phyloP scores from a whole-genome alignment of 2,888 invertebrate genomes.

The Kryphioiulus occultus region DNA sequence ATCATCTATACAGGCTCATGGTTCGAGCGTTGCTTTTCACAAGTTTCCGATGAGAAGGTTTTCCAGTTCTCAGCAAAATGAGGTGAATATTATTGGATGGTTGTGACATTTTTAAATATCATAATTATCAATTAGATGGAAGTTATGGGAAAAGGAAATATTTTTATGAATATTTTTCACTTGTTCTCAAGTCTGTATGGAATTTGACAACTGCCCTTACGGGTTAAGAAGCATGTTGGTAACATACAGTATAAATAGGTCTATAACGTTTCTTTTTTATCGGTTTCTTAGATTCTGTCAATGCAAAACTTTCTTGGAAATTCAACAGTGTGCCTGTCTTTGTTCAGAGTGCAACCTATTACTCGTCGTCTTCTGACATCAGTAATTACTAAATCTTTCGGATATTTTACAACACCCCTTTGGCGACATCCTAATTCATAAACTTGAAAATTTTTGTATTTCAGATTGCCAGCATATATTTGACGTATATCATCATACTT shows the following conservation, averaged over 20 bases:
- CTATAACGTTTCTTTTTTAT: background rate
- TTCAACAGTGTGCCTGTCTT: background rate
- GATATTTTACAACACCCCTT: background rate
- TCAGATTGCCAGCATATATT: background rate
- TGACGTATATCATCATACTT: background rate
- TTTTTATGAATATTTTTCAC: too few relatives aligned
- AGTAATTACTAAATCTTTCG: background rate
- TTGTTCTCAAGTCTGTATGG: too few relatives aligned
- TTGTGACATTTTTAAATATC: background rate
- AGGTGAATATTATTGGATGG: background rate
- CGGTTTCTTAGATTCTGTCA: background rate
- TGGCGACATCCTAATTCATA: background rate
- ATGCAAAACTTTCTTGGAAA: background rate
- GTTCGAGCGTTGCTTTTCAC: background rate
- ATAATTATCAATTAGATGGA: too few relatives aligned
- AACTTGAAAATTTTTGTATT: background rate
- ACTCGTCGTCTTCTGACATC: background rate
- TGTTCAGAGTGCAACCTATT: background rate
- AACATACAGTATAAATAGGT: too few relatives aligned
- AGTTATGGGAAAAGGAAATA: too few relatives aligned
- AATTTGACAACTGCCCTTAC: too few relatives aligned
- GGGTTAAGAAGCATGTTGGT: too few relatives aligned
- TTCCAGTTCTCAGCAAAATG: background rate
- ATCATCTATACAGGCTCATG: background rate
- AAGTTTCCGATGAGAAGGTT: background rate